Conservation (phyloP, 2,113 vertebrate species). For the Neotragus pygmaeus region DNA sequence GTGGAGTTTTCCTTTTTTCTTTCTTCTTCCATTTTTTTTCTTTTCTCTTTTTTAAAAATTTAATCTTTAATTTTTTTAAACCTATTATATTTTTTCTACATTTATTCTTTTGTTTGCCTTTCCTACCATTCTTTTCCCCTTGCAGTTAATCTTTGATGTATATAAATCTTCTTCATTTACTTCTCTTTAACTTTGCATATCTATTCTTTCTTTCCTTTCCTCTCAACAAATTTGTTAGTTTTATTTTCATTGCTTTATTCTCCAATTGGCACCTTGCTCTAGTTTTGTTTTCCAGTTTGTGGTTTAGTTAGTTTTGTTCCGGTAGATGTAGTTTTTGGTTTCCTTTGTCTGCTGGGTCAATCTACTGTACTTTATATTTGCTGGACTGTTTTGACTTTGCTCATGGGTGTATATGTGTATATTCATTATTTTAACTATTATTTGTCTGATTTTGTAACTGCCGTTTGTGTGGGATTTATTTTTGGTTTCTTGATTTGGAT, state of each 20-base stretch:
- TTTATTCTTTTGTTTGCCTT: not conserved
- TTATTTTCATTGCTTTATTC: not conserved
- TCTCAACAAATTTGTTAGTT: not conserved
- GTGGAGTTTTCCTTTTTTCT: not conserved
- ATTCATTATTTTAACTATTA: not conserved
- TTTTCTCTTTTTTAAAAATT: not conserved
- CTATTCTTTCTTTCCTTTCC: not conserved
- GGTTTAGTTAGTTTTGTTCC: not conserved
- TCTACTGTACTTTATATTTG: not conserved
- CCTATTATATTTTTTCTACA: not conserved
- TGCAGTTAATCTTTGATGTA: not conserved
- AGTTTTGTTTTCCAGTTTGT: not conserved
- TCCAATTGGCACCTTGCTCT: not conserved
- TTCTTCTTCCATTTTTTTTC: not conserved
- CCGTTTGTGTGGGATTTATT: not conserved
- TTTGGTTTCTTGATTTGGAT: not conserved
- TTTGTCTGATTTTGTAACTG: not conserved
- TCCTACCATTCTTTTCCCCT: not conserved
- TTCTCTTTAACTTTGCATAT: not conserved
- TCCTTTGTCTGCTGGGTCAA: not conserved
- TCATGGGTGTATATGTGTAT: not conserved
- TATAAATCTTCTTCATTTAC: not conserved
- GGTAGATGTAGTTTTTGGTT: not conserved
- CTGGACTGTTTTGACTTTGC: not conserved
- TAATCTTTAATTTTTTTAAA: not conserved